Evolutionary conservation across 2,113 vertebrate genomes (phyloP), one percentile per base, ranked within the genome.

Genomic region (Etheostoma cragini): DNA sequence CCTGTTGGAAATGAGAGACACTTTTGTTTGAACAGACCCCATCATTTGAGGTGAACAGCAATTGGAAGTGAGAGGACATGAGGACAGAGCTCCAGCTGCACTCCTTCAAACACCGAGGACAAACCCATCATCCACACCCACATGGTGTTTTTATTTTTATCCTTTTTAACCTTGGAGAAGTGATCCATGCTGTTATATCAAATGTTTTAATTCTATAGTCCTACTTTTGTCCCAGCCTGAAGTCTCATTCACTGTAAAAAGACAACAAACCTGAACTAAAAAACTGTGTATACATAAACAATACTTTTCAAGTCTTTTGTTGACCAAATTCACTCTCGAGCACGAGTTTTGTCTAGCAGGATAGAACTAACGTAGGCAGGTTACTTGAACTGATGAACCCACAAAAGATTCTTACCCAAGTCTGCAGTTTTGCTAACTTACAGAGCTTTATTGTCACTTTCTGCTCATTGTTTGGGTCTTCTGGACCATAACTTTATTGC

Each of bases 41-140:
- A 19, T 85, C 68, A 81, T 91, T 92, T 90, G 87, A 81, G 78
- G 82, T 57, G 72, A 85, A 47, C 17, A 58, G 69, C 57, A 57
- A 69, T 68, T 77, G 30, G 26, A 74, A 91, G 85, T 60, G 79
- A 89, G 84, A 80, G 64, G 82, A 89, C 69, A 63, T 66, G 33
- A 83, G 72, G 84, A 80, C 67, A 68, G 72, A 84, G 68, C 76
- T 81, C 56, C 87, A 82, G 82, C 74, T 85, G 85, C 78, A 67
- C 67, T 89, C 76, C 21, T 69, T 84, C 46, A 85, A 82, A 75
- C 30, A 30, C 53, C 42, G 38, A 72, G 66, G 60, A 63, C 69
- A 76, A 82, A 74, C 76, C 38, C 50, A 68, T 75, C 84, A 76
- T 87, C 78, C 53, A 46, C 64, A 69, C 46, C 83, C 85, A 82